Conservation (phyloP, 1,140 invertebrate genomes). For the Drosophila erecta region DNA sequence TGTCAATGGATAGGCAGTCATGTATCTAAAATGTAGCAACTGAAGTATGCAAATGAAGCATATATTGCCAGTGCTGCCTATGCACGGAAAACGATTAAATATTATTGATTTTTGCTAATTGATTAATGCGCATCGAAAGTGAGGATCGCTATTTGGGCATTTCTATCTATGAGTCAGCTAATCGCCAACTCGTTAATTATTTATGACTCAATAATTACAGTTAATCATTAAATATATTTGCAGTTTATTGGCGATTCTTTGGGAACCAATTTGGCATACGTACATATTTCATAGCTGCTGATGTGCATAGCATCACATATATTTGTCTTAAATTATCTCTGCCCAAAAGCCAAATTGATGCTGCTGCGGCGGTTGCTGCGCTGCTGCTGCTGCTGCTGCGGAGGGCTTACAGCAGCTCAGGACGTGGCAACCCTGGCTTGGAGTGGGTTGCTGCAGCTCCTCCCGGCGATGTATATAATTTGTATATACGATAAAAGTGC, state of each 20-base stretch:
- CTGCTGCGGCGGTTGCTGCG: conserved; percentile 29
- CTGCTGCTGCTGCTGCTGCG: conserved; percentile 18
- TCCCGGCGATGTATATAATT: conserved; percentile 61
- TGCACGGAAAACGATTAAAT: no score
- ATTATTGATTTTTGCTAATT: conserved; percentile 17
- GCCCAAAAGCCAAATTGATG: conserved; percentile 78
- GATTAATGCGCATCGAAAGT: conserved; percentile 3
- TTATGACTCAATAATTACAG: conserved; percentile 27
- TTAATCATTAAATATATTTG: conserved; percentile 21
- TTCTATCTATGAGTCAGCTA: conserved; percentile 6
- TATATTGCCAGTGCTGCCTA: no score
- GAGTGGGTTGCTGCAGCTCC: conserved; percentile 39
- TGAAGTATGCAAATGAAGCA: background rate
- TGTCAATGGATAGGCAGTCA: no score
- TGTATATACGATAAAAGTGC: conserved; percentile 73
- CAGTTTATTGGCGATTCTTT: conserved; percentile 36
- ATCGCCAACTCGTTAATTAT: conserved; percentile 3
- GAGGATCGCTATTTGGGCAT: conserved; percentile 2
- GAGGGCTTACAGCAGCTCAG: conserved; percentile 34
- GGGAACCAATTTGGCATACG: conserved; percentile 54
- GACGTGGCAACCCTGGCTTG: conserved; percentile 37
- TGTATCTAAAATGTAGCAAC: no score
- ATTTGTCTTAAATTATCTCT: conserved; percentile 80
- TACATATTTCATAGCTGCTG: conserved; percentile 84
- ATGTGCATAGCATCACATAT: conserved; percentile 84